Evolutionary conservation across 2,797 vertebrate species (phyloP), one percentile per base, ranked within the genome.

Genomic region (Crax fasciolata): DNA sequence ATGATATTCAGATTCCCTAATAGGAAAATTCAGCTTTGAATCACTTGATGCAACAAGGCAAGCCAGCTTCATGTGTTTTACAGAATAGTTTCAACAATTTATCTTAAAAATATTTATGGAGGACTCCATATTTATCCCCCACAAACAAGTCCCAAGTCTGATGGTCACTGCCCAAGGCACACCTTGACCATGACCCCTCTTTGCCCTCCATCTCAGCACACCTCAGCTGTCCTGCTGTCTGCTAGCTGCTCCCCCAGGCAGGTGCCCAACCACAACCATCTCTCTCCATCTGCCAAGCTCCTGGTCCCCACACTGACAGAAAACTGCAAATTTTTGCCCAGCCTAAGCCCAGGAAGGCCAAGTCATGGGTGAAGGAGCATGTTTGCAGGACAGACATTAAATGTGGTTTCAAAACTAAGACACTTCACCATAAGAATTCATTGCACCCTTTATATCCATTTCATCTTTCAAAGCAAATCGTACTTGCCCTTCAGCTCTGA

Each of bases 131-230:
- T 20, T 78, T 49, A 93, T 38, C 15, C 27, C 39, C 39, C 39
- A 13, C 20, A 41, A 62, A 62, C 18, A 43, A 41, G 12, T 41
- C 38, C 27, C 27, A 39, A 61, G 32, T 39, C 24, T 58, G 18
- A 16, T 16, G 24, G 11, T n/a, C 1, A 0, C 4, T 43, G 58
- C 19, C 13, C 27, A 11, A 54, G 57, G 27, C 8, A 0, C 65
- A 49, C n/a, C 13, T 13, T 17, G 23, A 13, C 8, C 84, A 23
- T 2, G 0, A 41, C 12, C 32, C 13, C 18, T 85, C 44, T 46
- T 58, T 24, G 20, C 54, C 12, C 21, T 78, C 54, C 44, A 15
- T 4, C n/a, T 70, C 2, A 0, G 20, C 17, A 52, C 61, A 9
- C 51, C 52, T 71, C 8, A 2, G 39, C 35, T 58, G 7, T 51